These are phyloP conservation scores for Pipra filicauda DNA, from an alignment of 2,113 vertebrate genomes.

Conservation along the genomic window DNA sequence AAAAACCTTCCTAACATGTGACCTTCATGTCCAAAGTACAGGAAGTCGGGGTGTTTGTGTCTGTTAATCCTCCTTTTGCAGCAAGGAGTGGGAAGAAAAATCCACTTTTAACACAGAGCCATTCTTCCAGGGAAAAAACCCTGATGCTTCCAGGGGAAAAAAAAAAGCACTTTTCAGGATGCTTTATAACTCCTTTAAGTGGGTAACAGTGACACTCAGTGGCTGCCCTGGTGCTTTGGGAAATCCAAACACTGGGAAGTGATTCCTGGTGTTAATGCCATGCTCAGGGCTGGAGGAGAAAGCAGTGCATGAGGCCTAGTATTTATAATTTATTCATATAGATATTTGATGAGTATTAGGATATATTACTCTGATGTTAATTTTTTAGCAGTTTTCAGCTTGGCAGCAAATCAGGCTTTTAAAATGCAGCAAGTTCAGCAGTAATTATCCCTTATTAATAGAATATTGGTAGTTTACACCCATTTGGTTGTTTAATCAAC, in stretches of 20 bases:
- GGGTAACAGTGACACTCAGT: constrained; percentile 60
- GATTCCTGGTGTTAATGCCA: not conserved
- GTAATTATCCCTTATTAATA: not conserved
- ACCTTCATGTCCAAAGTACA: not conserved
- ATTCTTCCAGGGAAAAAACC: not conserved
- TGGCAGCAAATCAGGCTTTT: not conserved
- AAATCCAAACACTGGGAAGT: not conserved
- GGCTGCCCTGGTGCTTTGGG: not conserved
- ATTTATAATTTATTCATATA: not conserved
- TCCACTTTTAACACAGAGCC: not conserved
- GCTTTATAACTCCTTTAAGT: not conserved
- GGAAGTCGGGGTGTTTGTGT: not conserved
- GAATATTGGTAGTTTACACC: not conserved
- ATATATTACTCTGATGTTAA: not conserved
- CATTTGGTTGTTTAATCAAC: not conserved
- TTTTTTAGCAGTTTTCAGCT: not conserved
- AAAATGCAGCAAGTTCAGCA: not conserved
- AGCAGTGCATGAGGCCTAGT: not conserved
- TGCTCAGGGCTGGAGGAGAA: not conserved
- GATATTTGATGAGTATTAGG: not conserved
- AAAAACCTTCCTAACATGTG: not conserved
- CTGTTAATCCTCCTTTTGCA: not conserved
- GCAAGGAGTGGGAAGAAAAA: not conserved
- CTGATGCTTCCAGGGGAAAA: no score
- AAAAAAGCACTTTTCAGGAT: not conserved